phyloP scores from a whole-genome alignment of 2,797 vertebrate genomes.

The Cygnus olor region DNA sequence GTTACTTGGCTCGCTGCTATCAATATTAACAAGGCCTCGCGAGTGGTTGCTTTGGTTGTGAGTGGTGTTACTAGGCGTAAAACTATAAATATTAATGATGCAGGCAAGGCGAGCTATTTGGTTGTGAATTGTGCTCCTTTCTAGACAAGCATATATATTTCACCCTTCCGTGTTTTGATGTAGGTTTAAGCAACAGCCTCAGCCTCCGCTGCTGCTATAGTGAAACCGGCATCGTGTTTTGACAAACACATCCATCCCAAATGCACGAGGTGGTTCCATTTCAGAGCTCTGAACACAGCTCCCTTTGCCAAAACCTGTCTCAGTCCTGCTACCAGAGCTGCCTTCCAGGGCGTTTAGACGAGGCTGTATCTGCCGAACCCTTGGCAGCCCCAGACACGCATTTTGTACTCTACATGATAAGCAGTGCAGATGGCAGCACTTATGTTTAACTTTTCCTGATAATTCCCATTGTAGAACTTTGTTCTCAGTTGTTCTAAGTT shows the following conservation, averaged over 20 bases:
- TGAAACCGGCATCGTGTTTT: slow-evolving; percentile 10
- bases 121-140: not conserved
- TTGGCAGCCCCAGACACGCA: not conserved
- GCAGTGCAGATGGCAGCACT: not conserved
- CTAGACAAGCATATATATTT: not conserved
- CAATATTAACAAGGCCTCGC: not conserved
- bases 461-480: not conserved
- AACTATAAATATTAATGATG: not conserved
- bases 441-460: not conserved
- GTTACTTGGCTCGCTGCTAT: not conserved
- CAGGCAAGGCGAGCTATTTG: not conserved
- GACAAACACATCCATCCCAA: not conserved
- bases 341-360: not conserved
- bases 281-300: not conserved
- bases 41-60: not conserved
- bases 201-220: not conserved
- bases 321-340: not conserved
- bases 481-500: not conserved
- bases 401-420: not conserved
- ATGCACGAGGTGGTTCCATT: not conserved
- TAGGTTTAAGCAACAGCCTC: not conserved
- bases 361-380: not conserved
- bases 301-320: slow-evolving; percentile 20
- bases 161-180: not conserved
- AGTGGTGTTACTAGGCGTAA: not conserved